A percentile compares a stretch with the other conserved stretches of the same genome.
These are phyloP conservation scores for Ephialtes manifestator DNA, from an alignment of 2,888 invertebrate genomes.

Conservation along the genomic window DNA sequence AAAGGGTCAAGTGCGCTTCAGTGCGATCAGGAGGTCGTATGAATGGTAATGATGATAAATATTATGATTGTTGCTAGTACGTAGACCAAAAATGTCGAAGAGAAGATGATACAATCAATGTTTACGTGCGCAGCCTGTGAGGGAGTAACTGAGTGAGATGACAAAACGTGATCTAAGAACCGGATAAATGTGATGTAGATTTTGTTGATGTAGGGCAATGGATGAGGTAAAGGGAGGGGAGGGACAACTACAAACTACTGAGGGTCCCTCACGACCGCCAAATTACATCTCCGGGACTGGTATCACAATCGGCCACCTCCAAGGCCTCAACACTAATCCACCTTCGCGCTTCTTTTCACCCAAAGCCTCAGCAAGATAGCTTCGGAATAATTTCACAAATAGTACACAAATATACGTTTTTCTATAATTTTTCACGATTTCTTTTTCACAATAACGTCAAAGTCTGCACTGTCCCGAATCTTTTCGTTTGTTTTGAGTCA, in stretches of 20 bases:
- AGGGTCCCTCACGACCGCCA: constrained; percentile 79
- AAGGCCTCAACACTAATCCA: constrained; percentile 69
- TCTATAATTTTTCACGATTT: background rate
- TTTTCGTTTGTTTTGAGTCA: background rate
- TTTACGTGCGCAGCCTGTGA: constrained; percentile 11
- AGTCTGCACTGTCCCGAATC: background rate
- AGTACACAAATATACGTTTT: background rate
- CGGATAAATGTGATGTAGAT: constrained; percentile 2
- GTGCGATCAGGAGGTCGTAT: background rate
- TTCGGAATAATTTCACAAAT: constrained; percentile 6
- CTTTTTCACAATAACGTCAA: background rate
- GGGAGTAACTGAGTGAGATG: constrained; percentile 7
- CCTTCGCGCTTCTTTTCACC: constrained; percentile 27
- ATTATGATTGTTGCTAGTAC: background rate
- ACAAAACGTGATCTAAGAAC: background rate
- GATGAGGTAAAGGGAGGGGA: constrained; percentile 67
- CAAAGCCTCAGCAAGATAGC: background rate
- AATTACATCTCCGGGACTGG: constrained; percentile 84
- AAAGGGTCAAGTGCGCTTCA: background rate
- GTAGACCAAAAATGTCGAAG: background rate
- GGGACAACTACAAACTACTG: constrained; percentile 85
- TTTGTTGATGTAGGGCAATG: constrained; percentile 28
- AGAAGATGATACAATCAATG: background rate
- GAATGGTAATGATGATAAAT: background rate
- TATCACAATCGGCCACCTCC: constrained; percentile 78